phyloP scores from a whole-genome alignment of 1,140 invertebrate genomes.

The Protaetia brevitarsis region DNA sequence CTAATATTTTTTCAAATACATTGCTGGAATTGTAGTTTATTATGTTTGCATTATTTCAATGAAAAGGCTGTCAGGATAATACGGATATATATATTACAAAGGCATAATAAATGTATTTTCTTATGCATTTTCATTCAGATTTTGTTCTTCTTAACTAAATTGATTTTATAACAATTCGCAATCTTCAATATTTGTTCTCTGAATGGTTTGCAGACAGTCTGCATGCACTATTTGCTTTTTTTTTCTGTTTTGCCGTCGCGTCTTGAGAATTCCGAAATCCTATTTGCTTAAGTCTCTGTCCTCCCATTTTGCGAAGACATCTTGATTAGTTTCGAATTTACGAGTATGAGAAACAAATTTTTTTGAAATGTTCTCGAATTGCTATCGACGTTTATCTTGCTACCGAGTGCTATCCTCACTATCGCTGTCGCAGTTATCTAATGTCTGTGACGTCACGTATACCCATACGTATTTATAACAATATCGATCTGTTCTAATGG shows the following conservation, averaged over 20 bases:
- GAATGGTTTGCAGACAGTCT: too few species aligned
- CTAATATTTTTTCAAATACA: too few species aligned
- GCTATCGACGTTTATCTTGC: neutral
- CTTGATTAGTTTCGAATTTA: slow-evolving; percentile 10
- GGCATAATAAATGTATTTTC: too few species aligned
- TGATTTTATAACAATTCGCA: too few species aligned
- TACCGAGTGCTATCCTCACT: neutral
- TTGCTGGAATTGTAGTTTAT: too few species aligned
- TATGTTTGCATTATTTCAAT: too few species aligned
- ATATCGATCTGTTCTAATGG: slow-evolving; percentile 20
- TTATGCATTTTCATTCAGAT: too few species aligned
- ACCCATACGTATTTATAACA: slow-evolving; percentile 13
- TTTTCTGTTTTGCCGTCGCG: neutral
- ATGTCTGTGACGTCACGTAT: slow-evolving; percentile 2
- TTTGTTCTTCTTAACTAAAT: too few species aligned
- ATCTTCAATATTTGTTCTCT: too few species aligned
- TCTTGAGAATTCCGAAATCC: neutral
- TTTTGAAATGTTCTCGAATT: neutral
- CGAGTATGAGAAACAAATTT: neutral
- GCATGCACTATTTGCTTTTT: neutral
- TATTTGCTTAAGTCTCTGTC: slow-evolving; percentile 1
- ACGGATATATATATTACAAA: too few species aligned
- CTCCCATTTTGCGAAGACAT: neutral
- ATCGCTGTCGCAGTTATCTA: neutral
- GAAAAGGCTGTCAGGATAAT: too few species aligned